Base-by-base conservation (phyloP, 2,888 invertebrate species). In the Andrena chrysosceles region DNA sequence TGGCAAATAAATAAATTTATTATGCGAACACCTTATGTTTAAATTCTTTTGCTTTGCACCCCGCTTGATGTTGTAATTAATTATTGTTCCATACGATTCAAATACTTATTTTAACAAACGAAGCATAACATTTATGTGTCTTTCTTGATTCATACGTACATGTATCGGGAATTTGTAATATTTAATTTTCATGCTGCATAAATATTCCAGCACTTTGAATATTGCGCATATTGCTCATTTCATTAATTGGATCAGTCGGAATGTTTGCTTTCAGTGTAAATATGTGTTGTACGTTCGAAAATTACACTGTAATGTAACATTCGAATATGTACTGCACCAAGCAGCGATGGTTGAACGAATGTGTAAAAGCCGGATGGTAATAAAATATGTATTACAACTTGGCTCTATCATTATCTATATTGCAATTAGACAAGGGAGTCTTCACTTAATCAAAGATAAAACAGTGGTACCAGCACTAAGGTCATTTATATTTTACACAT, bases 121-220 rank as follows among this genome's bases (percentile, higher is more conserved):
- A 26, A 48, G 29, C 20, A 31, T 13, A 31, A 70, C 29, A 70
- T 70, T 48, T n/a, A 16, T 31, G 2, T 42, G 56, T 20, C 7
- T 42, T 29, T 56, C 29, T 29, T 23, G 29, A 42, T 42, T 42
- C 42, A 42, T 42, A 13, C 3, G 13, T 13, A 42, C 13, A 13
- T 42, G 5, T 42, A 42, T 16, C 2, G 13, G 42, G 42, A 1
- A 42, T 5, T 42, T 16, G 31, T 60, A 48, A n/a, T 48, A 60
- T 70, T 70, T 70, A 60, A 70, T 70, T 70, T 60, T 20, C 48
- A 13, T 20, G 20, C 13, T 49, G 35, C 29, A 20, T 29, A 70
- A 70, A 70, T 70, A 60, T 70, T 60, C 59, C 42, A 70, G 69
- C 59, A 70, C 69, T 59, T 29, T 42, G 60, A 29, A 48, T 70